Percentiles rank a stretch among this genome's conserved stretches.
Evolutionary conservation across 2,797 vertebrate species (phyloP).

Genomic region (Phrynocephalus forsythii): DNA sequence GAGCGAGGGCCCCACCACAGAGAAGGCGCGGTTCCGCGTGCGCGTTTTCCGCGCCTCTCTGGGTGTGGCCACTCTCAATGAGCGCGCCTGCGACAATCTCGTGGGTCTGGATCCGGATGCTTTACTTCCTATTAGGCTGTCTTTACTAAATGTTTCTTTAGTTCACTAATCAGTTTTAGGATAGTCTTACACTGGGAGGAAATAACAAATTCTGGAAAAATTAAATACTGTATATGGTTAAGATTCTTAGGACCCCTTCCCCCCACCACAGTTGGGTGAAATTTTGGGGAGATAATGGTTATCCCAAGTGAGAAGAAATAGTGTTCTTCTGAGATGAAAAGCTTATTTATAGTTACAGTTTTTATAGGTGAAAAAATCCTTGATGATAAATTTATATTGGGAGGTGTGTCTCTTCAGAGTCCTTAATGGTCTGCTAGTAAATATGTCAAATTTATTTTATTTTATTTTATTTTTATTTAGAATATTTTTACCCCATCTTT

Average conservation of each 20-base stretch:
- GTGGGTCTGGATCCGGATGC: no score
- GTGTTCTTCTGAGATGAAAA: neutral
- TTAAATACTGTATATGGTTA: neutral
- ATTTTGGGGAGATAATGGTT: neutral
- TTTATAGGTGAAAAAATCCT: neutral
- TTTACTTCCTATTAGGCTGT: slow-evolving; percentile 2
- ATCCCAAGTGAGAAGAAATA: neutral
- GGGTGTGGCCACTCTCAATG: no score
- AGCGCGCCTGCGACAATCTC: no score
- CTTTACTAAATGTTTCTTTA: neutral
- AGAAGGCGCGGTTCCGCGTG: no score
- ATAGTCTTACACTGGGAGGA: neutral
- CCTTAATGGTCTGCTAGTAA: neutral
- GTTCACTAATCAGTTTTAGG: neutral
- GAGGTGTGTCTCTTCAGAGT: neutral
- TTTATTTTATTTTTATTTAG: no score
- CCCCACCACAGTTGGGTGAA: neutral
- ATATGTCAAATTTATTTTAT: neutral
- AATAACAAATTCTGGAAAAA: neutral
- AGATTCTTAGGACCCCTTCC: neutral
- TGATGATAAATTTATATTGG: neutral
- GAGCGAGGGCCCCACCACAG: no score
- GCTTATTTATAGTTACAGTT: neutral
- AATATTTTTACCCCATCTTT: no score
- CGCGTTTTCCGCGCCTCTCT: no score